Percentiles rank a stretch among this genome's conserved stretches.
phyloP scores from a whole-genome alignment of 2,888 invertebrate species.

The Synergus gifuensis region DNA sequence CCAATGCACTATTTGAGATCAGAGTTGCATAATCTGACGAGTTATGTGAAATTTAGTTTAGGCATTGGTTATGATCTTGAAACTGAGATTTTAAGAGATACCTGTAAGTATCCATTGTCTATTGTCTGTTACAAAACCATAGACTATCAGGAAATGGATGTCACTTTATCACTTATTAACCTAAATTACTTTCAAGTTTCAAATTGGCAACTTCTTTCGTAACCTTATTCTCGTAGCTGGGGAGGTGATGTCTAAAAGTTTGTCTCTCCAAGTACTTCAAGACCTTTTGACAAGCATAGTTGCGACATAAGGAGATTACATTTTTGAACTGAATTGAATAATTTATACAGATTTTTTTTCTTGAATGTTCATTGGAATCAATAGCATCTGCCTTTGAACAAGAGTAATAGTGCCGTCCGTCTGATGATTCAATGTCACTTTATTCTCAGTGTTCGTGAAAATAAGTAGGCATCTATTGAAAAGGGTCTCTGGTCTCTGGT shows the following conservation, averaged over 20 bases:
- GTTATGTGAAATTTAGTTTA: neutral
- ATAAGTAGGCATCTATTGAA: slow-evolving; percentile 10
- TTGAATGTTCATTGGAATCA: too few relatives aligned
- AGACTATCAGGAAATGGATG: neutral
- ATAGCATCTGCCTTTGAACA: too few relatives aligned
- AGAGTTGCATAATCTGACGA: neutral
- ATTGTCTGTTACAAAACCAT: neutral
- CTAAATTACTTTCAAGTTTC: slow-evolving; percentile 1
- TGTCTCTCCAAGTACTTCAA: neutral
- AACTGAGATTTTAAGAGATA: neutral
- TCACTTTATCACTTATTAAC: slow-evolving; percentile 23
- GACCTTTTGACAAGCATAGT: neutral
- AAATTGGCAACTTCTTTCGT: neutral
- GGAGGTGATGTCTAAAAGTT: slow-evolving; percentile 12
- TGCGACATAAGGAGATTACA: neutral
- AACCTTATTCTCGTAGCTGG: neutral
- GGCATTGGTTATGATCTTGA: neutral
- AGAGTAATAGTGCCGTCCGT: too few relatives aligned
- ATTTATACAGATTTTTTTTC: too few relatives aligned
- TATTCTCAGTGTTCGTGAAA: too few relatives aligned
- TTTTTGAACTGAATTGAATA: too few relatives aligned
- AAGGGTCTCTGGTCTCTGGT: neutral
- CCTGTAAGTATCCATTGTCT: neutral
- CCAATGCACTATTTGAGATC: neutral
- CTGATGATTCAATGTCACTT: too few relatives aligned